phyloP scores from a whole-genome alignment of 1,140 invertebrate species.

The Adoxophyes honmai region DNA sequence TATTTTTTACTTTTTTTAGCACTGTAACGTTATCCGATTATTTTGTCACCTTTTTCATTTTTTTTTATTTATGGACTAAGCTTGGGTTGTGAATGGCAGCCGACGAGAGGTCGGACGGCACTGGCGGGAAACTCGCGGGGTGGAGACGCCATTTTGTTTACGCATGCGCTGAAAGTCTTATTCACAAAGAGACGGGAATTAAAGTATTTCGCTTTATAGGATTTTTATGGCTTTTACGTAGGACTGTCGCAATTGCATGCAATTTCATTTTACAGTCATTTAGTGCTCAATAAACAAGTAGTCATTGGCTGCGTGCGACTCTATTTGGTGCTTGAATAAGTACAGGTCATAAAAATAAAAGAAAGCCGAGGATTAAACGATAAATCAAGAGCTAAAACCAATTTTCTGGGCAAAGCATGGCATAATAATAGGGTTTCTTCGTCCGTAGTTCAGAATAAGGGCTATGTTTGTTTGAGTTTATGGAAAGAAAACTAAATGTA shows the following conservation, averaged over 20 bases:
- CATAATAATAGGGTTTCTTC: not conserved
- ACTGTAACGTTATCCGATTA: slow-evolving; percentile 9
- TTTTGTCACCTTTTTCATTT: slow-evolving; percentile 19
- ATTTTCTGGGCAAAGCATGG: not conserved
- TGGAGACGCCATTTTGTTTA: slow-evolving; percentile 21
- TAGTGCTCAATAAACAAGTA: too few relatives aligned
- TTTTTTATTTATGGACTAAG: slow-evolving; percentile 21
- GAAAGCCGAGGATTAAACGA: not conserved
- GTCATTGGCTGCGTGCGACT: too few relatives aligned
- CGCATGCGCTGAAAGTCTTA: slow-evolving; percentile 42
- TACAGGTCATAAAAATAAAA: not conserved
- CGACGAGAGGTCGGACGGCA: slow-evolving; percentile 32
- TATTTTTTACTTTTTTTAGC: slow-evolving; percentile 25
- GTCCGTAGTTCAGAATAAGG: not conserved
- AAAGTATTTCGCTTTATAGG: not conserved
- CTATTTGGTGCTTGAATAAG: too few relatives aligned
- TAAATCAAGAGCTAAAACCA: not conserved
- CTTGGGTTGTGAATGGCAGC: slow-evolving; percentile 25
- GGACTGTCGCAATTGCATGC: too few relatives aligned
- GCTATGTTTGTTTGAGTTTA: not conserved
- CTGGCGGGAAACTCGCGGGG: slow-evolving; percentile 55
- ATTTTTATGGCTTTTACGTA: not conserved
- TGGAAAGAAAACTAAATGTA: not conserved
- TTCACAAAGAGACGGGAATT: slow-evolving; percentile 4
- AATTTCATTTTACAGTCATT: too few relatives aligned